phyloP scores from a whole-genome alignment of 2,113 vertebrate genomes.

The Microcebus ravelobensis region DNA sequence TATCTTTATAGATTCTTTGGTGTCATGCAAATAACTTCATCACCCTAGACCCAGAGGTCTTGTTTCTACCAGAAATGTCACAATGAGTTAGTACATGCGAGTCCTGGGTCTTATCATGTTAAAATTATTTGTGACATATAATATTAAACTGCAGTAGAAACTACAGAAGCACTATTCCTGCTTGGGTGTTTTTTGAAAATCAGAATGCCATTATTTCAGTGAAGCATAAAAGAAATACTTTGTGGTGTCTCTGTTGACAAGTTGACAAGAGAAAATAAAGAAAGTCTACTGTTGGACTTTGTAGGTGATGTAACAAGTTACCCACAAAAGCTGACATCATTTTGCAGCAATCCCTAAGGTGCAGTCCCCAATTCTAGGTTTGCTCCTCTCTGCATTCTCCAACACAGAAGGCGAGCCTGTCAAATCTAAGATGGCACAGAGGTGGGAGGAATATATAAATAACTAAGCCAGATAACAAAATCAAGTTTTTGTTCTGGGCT shows the following conservation, averaged over 20 bases:
- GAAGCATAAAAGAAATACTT: background rate
- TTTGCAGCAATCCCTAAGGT: background rate
- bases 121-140: background rate
- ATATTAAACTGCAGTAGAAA: background rate
- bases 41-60: background rate
- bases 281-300: background rate
- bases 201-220: background rate
- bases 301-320: background rate
- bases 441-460: background rate
- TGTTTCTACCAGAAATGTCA: background rate
- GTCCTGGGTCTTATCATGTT: background rate
- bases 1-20: background rate
- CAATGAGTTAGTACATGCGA: background rate
- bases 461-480: background rate
- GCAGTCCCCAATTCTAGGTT: background rate
- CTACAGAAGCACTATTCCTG: background rate
- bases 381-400: background rate
- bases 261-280: background rate
- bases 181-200: background rate
- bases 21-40: background rate
- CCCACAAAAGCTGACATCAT: background rate
- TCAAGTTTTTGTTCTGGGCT: background rate
- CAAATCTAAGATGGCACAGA: background rate
- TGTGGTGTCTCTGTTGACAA: background rate
- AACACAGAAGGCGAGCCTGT: background rate